These are phyloP conservation scores for Bostrychus sinensis DNA, from an alignment of 2,113 vertebrate genomes.

Conservation along the genomic window DNA sequence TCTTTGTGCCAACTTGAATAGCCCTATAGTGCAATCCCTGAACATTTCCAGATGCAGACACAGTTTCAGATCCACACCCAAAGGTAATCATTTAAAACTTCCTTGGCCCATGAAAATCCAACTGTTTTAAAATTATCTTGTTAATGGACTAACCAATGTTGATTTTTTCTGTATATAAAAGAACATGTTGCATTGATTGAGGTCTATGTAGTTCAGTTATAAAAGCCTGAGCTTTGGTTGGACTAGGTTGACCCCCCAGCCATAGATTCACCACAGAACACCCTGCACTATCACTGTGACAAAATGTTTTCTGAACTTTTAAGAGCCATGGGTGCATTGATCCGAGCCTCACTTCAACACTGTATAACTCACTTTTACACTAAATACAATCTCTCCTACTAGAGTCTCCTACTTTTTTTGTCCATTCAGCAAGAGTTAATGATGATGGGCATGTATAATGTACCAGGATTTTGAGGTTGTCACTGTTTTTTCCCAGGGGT, in stretches of 20 bases:
- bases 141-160: slow-evolving; percentile 8
- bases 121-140: not conserved
- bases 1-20: no score
- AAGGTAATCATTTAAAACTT: no score
- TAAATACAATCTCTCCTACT: no score
- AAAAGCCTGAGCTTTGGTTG: not conserved
- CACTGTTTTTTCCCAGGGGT: slow-evolving; percentile 5
- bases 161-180: slow-evolving; percentile 8
- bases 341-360: not conserved
- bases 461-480: slow-evolving; percentile 3
- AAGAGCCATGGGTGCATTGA: not conserved
- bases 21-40: no score
- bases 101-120: no score
- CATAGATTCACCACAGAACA: no score
- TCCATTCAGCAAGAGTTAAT: slow-evolving; percentile 4
- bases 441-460: slow-evolving; percentile 11
- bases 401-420: not conserved
- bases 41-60: no score
- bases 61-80: no score
- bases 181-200: slow-evolving; percentile 27
- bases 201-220: slow-evolving; percentile 1
- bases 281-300: no score
- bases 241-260: no score
- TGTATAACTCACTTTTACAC: no score
- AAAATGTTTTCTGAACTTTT: no score